Evolutionary conservation across 1,140 invertebrate species (phyloP).

Genomic region (Archivesica marissinica): DNA sequence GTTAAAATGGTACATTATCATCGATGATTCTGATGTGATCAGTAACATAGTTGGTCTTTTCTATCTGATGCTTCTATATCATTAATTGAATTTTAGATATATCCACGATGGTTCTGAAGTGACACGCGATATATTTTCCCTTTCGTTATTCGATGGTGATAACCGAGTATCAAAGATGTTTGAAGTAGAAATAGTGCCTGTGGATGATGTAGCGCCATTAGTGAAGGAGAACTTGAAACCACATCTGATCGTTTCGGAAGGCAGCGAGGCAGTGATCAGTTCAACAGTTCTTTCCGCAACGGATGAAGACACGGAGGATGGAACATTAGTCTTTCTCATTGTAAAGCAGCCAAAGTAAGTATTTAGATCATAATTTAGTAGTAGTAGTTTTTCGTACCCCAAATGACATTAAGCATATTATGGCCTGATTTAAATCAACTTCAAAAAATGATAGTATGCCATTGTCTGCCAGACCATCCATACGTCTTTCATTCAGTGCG

Average conservation of each 20-base stretch:
- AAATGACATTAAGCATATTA: too few relatives aligned
- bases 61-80: too few relatives aligned
- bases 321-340: slow-evolving; percentile 81
- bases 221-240: slow-evolving; percentile 75
- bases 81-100: slow-evolving; percentile 78
- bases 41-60: too few relatives aligned
- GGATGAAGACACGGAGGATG: slow-evolving; percentile 82
- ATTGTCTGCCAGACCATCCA: too few relatives aligned
- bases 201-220: slow-evolving; percentile 83
- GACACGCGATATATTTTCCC: slow-evolving; percentile 79
- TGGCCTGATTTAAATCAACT: too few relatives aligned
- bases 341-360: slow-evolving; percentile 78
- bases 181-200: slow-evolving; percentile 80
- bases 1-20: too few relatives aligned
- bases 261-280: slow-evolving; percentile 78
- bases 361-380: too few relatives aligned
- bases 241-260: slow-evolving; percentile 80
- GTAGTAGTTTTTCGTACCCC: too few relatives aligned
- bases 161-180: slow-evolving; percentile 82
- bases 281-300: slow-evolving; percentile 81
- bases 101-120: slow-evolving; percentile 83
- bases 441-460: too few relatives aligned
- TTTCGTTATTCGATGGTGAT: slow-evolving; percentile 83
- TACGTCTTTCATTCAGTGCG: too few relatives aligned
- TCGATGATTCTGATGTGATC: too few relatives aligned